Percentiles rank a stretch among this genome's conserved stretches.
Evolutionary conservation across 2,888 invertebrate species (phyloP).

Genomic region (Erebia palarica): DNA sequence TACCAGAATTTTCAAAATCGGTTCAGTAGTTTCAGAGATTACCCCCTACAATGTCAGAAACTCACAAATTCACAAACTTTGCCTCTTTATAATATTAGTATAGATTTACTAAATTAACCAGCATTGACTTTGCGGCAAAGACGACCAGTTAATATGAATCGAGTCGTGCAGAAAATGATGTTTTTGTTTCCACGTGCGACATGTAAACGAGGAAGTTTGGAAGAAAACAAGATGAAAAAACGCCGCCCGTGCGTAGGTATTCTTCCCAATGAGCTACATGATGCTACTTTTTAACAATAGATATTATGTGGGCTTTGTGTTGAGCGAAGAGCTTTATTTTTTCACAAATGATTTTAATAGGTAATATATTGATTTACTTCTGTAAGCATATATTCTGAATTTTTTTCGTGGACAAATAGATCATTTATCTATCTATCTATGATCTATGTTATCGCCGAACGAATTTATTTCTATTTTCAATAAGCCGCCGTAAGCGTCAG

Average conservation of each 20-base stretch:
- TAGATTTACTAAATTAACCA: slow-evolving; percentile 67
- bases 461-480: neutral
- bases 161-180: slow-evolving; percentile 67
- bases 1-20: too few species aligned
- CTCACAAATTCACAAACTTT: too few species aligned
- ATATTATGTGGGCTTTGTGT: neutral
- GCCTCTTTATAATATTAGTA: too few species aligned
- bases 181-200: slow-evolving; percentile 60
- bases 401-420: too few species aligned
- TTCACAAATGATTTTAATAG: too few species aligned
- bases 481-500: neutral
- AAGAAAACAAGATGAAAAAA: slow-evolving; percentile 33
- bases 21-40: too few species aligned
- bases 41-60: too few species aligned
- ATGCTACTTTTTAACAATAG: neutral
- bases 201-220: slow-evolving; percentile 55
- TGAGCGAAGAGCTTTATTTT: too few species aligned
- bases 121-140: slow-evolving; percentile 66
- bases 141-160: slow-evolving; percentile 67
- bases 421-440: too few species aligned
- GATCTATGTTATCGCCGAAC: neutral
- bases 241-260: neutral
- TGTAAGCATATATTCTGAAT: too few species aligned
- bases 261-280: neutral
- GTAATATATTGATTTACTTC: too few species aligned